Evolutionary conservation across 2,888 invertebrate species (phyloP), one percentile per base, ranked within the genome.

Genomic region (Nephrotoma guestfalica): DNA sequence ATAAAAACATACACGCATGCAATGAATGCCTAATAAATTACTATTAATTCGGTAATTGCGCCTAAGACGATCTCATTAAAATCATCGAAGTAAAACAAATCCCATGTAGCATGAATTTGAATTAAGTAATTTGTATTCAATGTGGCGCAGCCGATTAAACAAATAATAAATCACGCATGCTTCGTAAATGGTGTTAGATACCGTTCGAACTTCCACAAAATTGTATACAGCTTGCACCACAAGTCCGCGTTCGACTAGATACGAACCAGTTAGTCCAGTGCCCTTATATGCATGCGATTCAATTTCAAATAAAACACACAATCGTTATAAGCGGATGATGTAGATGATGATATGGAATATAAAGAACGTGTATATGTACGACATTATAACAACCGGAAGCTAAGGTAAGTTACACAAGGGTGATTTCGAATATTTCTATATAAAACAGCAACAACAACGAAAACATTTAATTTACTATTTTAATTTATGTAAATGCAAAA

Each of bases 381-480:
- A 30, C 18, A 18, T 30, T 41, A 41, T 42, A 41, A 41, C 41
- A 84, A 84, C 84, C 84, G 84, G 84, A 84, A 84, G 84, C 42
- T 84, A 84, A 84, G 84, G 84, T 84, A 42, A 84, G 84, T 84
- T 84, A 84, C 84, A 84, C 84, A 84, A 84, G 84, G 84, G 84
- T 84, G 84, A 84, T 42, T 84, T 84, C n/a, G n/a, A 84, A 41
- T 84, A 84, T 84, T 84, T 84, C 7, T n/a, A 7, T 84, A 41
- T 41, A 83, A 6, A 83, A 2, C n/a, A 71, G 30, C 51, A 71
- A 18, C 71, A 71, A 71, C 71, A 30, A 71, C 51, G 3, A 30
- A 30, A 30, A 71, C 15, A 6, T 57, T 57, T 13, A 30, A 71
- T 30, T 71, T 71, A 30, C 71, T 71, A 71, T 71, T 71, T 71